Conservation (phyloP, 2,113 vertebrate species). For the Morphnarchus princeps region DNA sequence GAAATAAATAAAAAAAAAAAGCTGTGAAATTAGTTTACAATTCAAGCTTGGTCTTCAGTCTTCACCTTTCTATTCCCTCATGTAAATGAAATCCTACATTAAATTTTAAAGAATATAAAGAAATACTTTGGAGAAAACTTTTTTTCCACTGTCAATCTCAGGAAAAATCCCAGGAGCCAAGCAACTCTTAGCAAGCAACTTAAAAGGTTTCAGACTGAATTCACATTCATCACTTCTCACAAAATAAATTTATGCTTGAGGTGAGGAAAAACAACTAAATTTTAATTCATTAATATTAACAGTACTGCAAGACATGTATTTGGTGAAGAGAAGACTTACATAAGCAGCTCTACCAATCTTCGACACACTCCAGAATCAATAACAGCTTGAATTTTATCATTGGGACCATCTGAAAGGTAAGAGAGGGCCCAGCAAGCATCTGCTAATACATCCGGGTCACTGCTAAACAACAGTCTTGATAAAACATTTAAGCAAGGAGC, state of each 20-base stretch:
- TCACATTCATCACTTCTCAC: not conserved
- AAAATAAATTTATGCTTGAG: not conserved
- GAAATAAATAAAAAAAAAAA: not conserved
- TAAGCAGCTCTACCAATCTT: conserved; percentile 90
- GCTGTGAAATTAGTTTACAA: not conserved
- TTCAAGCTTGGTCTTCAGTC: not conserved
- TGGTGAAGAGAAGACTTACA: conserved; percentile 73
- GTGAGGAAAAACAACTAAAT: not conserved
- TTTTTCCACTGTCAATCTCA: not conserved
- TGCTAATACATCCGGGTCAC: conserved; percentile 88
- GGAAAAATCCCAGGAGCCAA: not conserved
- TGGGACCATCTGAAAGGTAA: conserved; percentile 90
- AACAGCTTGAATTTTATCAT: conserved; percentile 93
- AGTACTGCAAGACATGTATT: not conserved
- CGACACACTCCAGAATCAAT: conserved; percentile 93
- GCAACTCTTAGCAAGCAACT: not conserved
- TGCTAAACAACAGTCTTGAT: conserved; percentile 87
- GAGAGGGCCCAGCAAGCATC: conserved; percentile 94
- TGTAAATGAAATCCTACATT: not conserved
- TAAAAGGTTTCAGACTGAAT: not conserved
- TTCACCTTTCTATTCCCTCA: not conserved
- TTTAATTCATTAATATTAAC: not conserved
- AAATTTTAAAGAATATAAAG: not conserved
- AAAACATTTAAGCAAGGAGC: conserved; percentile 88
- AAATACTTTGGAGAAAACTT: not conserved